Evolutionary conservation across 2,888 invertebrate genomes (phyloP), one percentile per base, ranked within the genome.

Genomic region (Drosophila atripex): DNA sequence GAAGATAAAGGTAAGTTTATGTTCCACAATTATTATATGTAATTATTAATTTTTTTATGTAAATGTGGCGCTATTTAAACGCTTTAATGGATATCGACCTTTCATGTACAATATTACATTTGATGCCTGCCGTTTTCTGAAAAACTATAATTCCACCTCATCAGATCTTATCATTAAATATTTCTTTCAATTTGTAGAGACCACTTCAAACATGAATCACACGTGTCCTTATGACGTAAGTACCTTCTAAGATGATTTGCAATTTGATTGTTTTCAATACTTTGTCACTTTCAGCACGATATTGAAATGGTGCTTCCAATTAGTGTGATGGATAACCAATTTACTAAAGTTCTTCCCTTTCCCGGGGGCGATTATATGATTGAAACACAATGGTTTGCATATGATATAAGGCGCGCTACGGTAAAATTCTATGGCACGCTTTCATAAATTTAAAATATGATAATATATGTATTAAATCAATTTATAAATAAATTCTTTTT

Each of bases 81-180:
- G 55, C 0, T 28, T 16, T 1, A 66, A 38, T 55, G 51, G 60
- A n/a, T 66, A 46, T 3, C 45, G 25, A 14, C 66, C 60, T 0
- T 66, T 61, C 9, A 51, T 66, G 30, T 66, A 39, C 16, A 66
- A 66, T 38, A 0, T 50, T 0, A 60, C 66, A 1, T 11, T 39
- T 14, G 45, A 60, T 41, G 38, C 39, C 3, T 66, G 66, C 9
- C 28, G 38, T 18, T 66, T 61, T 12, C 9, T 66, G 0, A 53
- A 3, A 14, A 9, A 1, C 11, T 0, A 1, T 1, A 12, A 12
- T 30, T 3, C 11, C 0, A 3, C 1, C 3, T 3, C 9, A 30
- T 11, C 30, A 9, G 30, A 30, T 30, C 30, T 12, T 3, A 11
- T 12, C 8, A 0, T 38, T 2, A 49, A 30, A 9, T 61, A 14